Evolutionary conservation across 2,113 vertebrate genomes (phyloP).

Genomic region (Clarias macrocephalus): DNA sequence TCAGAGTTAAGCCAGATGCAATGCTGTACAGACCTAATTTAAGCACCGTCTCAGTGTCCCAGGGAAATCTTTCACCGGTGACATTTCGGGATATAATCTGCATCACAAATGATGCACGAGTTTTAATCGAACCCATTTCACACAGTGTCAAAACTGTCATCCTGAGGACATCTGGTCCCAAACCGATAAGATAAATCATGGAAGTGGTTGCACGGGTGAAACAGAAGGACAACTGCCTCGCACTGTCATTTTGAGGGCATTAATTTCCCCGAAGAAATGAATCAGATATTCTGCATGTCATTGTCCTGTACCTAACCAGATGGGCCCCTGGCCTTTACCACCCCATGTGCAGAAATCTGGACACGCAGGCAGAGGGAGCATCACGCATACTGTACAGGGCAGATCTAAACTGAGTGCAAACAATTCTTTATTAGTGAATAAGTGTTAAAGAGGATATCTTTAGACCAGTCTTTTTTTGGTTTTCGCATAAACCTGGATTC

Average conservation of each 20-base stretch:
- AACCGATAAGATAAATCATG: neutral
- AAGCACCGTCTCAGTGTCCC: neutral
- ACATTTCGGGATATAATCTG: neutral
- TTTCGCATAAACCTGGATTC: too few species aligned
- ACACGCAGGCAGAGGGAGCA: neutral
- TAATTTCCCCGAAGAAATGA: neutral
- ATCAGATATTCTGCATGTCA: neutral
- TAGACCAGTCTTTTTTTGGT: too few species aligned
- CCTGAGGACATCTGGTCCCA: neutral
- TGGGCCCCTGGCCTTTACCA: neutral
- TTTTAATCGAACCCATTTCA: neutral
- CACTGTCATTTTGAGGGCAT: neutral
- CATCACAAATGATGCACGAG: neutral
- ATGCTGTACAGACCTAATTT: neutral
- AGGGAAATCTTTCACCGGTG: neutral
- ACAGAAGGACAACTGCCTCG: neutral
- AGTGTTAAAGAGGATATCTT: neutral
- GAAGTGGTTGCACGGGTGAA: neutral
- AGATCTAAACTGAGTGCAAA: neutral
- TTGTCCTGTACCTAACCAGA: neutral
- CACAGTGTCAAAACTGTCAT: neutral
- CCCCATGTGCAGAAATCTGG: conserved; percentile 11
- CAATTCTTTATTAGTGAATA: neutral
- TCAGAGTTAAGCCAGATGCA: neutral
- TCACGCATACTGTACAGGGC: too few species aligned